Percentiles rank a stretch among this genome's conserved stretches.
Evolutionary conservation across 1,140 invertebrate species (phyloP).

Genomic region (Panagrolaimus sp.): DNA sequence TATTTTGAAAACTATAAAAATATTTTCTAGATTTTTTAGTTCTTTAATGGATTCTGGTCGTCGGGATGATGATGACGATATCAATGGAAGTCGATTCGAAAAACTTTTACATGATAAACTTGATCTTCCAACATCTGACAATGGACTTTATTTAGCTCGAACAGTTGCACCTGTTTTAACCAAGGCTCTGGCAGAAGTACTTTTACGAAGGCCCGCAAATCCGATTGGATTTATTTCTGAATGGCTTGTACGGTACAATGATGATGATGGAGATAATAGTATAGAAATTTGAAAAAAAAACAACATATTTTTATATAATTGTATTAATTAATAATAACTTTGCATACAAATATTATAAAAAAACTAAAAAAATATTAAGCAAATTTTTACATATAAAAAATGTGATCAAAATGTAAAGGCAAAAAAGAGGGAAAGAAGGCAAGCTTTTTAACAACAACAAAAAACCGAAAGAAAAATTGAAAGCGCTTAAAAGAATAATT

Average conservation of each 20-base stretch:
- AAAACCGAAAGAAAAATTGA: neutral
- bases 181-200: constrained; percentile 56
- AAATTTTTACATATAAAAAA: too few species aligned
- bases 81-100: constrained; percentile 50
- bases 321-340: too few species aligned
- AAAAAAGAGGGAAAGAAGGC: too few species aligned
- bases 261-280: constrained; percentile 24
- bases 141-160: constrained; percentile 56
- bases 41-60: constrained; percentile 45
- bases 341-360: too few species aligned
- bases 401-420: too few species aligned
- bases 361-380: neutral
- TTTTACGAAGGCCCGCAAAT: constrained; percentile 51
- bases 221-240: constrained; percentile 58
- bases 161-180: constrained; percentile 59
- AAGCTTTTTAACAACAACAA: neutral
- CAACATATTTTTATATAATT: too few species aligned
- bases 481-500: neutral
- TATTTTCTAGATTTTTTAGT: constrained; percentile 30
- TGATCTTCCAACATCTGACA: constrained; percentile 57
- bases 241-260: constrained; percentile 52
- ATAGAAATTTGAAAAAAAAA: too few species aligned
- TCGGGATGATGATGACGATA: constrained; percentile 52
- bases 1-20: neutral
- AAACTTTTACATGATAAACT: constrained; percentile 48